Base-by-base conservation (phyloP, 1,140 invertebrate genomes). In the Holcopasites calliopsidis region DNA sequence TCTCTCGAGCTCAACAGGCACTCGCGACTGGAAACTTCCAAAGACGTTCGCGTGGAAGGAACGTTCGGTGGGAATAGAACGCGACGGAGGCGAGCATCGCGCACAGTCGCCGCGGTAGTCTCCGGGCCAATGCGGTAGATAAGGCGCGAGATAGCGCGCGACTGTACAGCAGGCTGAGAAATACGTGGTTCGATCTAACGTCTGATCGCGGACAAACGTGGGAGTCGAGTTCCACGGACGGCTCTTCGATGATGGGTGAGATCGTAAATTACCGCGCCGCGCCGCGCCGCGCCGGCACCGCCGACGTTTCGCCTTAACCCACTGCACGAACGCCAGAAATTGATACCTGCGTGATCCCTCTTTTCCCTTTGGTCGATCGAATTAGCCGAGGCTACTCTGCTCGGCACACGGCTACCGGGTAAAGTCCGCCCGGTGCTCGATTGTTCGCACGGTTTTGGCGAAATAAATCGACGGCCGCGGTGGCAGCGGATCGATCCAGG, bases 161-260 rank as follows among this genome's bases (percentile, higher is more conserved):
- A 73, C 57, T 47, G 57, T 74, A n/a, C n/a, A n/a, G n/a, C n/a
- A 60, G 57, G 76, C 64, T 77, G 75, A 81, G 79, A 77, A 81
- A 73, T 64, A 62, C 44, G 54, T 49, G 61, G 47, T 44, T 52
- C 72, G 60, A 74, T 77, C 60, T 76, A 49, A 70, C 52, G 44
- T 79, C 68, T 68, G 66, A 71, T 82, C 72, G 66, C 13, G 42
- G 16, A 50, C 6, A 58, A 68, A 69, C 69, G 69, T 77, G 57
- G 58, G 69, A 82, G 57, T 40, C 10, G 58, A 18, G 33, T 28
- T 33, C 21, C 62, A 42, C 52, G 38, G 35, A 11, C 47, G 21
- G 52, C 26, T 21, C 60, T 33, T 21, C 38, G 31, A 58, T 38
- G 60, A 50, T 40, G 33, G 54, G 11, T 35, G 23, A 35, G 40